Percentiles rank a stretch among this genome's conserved stretches.
Evolutionary conservation across 2,888 invertebrate species (phyloP).

Genomic region (Drosophila multiciliata): DNA sequence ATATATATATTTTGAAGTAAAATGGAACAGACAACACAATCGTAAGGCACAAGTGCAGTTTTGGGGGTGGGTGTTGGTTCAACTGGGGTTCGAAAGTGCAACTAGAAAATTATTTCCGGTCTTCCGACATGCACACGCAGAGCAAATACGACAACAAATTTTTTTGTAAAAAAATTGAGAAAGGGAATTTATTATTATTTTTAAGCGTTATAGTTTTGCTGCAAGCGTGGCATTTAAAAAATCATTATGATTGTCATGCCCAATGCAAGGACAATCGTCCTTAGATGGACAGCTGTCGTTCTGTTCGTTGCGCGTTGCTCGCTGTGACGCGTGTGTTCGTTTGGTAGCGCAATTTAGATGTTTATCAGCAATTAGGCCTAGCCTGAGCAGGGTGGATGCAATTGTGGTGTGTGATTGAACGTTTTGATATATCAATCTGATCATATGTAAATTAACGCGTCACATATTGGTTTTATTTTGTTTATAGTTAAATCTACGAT

Average conservation of each 20-base stretch:
- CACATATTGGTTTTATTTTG: slow-evolving; percentile 31
- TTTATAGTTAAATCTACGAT: slow-evolving; percentile 33
- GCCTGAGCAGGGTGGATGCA: slow-evolving; percentile 46
- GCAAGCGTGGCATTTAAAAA: slow-evolving; percentile 70
- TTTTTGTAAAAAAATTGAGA: slow-evolving; percentile 40
- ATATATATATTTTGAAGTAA: slow-evolving; percentile 35
- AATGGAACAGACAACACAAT: slow-evolving; percentile 54
- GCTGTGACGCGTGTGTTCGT: slow-evolving; percentile 47
- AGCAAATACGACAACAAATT: slow-evolving; percentile 27
- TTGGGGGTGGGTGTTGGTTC: slow-evolving; percentile 54
- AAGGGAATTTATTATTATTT: slow-evolving; percentile 66
- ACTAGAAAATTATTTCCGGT: slow-evolving; percentile 82
- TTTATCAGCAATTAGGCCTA: slow-evolving; percentile 79
- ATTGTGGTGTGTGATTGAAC: slow-evolving; percentile 57
- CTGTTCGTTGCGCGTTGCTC: slow-evolving; percentile 14
- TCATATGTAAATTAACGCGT: slow-evolving; percentile 71
- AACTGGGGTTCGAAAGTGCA: slow-evolving; percentile 36
- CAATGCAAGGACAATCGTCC: slow-evolving; percentile 29
- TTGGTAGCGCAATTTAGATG: slow-evolving; percentile 71
- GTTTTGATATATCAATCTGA: slow-evolving; percentile 72
- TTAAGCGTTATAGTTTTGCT: slow-evolving; percentile 65
- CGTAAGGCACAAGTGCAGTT: slow-evolving; percentile 65
- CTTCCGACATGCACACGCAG: slow-evolving; percentile 72
- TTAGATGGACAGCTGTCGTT: slow-evolving; percentile 63
- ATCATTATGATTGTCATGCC: slow-evolving; percentile 71